Conservation (phyloP, 2,888 invertebrate species). For the Alviniconcha strummeri region DNA sequence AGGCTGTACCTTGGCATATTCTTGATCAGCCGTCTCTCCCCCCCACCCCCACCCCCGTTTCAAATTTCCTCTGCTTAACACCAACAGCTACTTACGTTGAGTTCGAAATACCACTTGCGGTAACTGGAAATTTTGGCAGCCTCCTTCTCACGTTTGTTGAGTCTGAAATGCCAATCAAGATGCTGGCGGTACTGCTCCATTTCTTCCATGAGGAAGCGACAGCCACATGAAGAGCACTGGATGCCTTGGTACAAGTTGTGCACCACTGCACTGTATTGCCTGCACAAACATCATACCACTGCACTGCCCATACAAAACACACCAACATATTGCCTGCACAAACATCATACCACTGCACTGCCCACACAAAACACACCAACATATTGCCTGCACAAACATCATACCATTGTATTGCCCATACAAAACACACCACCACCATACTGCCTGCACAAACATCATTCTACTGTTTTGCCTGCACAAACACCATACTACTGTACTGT, state of each 20-base stretch:
- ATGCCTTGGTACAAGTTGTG: slow-evolving; percentile 84
- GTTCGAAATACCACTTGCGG: slow-evolving; percentile 91
- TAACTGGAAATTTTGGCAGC: slow-evolving; percentile 86
- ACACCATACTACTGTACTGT: no score
- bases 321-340: no score
- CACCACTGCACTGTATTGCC: slow-evolving; percentile 84
- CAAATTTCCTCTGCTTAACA: no score
- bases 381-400: no score
- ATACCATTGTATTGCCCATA: no score
- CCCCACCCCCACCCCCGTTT: no score
- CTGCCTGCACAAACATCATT: no score
- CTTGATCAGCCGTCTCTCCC: no score
- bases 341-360: slow-evolving; percentile 81
- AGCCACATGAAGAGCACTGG: slow-evolving; percentile 97
- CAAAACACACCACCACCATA: no score
- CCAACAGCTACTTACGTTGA: slow-evolving; percentile 65
- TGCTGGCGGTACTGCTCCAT: slow-evolving; percentile 86
- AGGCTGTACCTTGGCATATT: no score
- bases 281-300: slow-evolving; percentile 63
- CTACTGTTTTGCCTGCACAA: no score
- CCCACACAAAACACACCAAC: slow-evolving; percentile 72
- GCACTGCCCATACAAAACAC: no score
- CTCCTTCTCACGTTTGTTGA: slow-evolving; percentile 91
- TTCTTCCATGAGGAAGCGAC: slow-evolving; percentile 89
- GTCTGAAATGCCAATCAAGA: slow-evolving; percentile 97